Base-by-base conservation (phyloP, 2,113 vertebrate species). In the Xerus inauris region DNA sequence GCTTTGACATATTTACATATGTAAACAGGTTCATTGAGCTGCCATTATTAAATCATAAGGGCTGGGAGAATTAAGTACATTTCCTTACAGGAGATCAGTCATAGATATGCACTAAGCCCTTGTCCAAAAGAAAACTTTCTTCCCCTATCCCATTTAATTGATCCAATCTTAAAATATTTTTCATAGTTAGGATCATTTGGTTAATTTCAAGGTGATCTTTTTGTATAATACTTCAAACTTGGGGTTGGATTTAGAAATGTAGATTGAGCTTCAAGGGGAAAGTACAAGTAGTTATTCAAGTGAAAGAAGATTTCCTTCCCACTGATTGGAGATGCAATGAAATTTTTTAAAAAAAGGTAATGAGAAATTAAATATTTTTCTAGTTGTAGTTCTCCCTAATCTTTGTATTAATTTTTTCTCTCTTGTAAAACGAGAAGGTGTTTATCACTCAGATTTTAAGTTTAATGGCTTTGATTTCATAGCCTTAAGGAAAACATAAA, bases 31-130 rank as follows among this genome's bases (percentile, higher is more conserved):
- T 96, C 64, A 79, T 87, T 95, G 96, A 98, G 47, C 72, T 95
- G 87, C 71, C 91, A 82, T 97, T 97, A 88, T 95, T 96, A 96
- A 97, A 97, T 95, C 67, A 75, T 86, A 93, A 96, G 80, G 83
- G 32, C 93, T 64, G 30, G 81, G 79, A 92, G 79, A 96, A 91
- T 87, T 96, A 89, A 91, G 72, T 57, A 71, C 42, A 94, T 90
- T 95, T 96, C 69, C 75, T 95, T 94, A 77, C 5, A 89, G 71
- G 51, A 94, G 89, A 83, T 77, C 42, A 79, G 71, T 95, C 54
- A 72, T 65, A 77, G 40, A 96, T 79, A 93, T 81, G 26, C 51
- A 79, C 73, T 62, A 80, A 87, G 87, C 49, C 35, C 73, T 86
- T 89, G 24, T 91, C 87, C 38, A 91, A 87, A 96, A 88, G 79